These are phyloP conservation scores for Triops cancriformis DNA, from an alignment of 1,140 invertebrate genomes.

Conservation along the genomic window DNA sequence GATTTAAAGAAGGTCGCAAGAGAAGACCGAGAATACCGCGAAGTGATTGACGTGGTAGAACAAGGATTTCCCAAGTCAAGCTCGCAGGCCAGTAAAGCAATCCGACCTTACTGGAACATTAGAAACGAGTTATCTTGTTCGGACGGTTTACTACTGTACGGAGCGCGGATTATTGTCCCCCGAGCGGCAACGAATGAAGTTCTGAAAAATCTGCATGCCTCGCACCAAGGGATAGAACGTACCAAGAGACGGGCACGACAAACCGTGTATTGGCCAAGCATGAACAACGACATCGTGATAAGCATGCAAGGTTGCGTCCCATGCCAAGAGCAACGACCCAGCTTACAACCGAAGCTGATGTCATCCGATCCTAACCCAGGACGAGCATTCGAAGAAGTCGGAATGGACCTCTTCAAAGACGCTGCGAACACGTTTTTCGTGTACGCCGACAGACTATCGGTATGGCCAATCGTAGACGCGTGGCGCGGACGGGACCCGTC, in stretches of 20 bases:
- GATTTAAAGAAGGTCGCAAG: too few relatives aligned
- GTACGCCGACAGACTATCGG: slow-evolving; percentile 28
- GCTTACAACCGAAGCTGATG: slow-evolving; percentile 39
- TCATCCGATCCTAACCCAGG: slow-evolving; percentile 34
- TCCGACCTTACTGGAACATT: slow-evolving; percentile 34
- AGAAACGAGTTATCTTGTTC: slow-evolving; percentile 35
- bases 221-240: slow-evolving; percentile 42
- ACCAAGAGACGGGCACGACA: slow-evolving; percentile 37
- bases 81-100: neutral
- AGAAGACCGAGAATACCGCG: too few relatives aligned
- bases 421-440: slow-evolving; percentile 18
- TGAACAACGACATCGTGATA: too few relatives aligned
- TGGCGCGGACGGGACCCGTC: too few relatives aligned
- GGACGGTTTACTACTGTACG: slow-evolving; percentile 38
- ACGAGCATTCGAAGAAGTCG: slow-evolving; percentile 35
- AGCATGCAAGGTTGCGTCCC: too few relatives aligned
- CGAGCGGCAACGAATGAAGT: slow-evolving; percentile 35
- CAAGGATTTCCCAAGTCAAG: neutral
- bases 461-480: too few relatives aligned
- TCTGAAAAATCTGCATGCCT: slow-evolving; percentile 38
- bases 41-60: neutral
- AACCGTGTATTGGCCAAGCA: too few relatives aligned
- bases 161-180: slow-evolving; percentile 38
- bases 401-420: slow-evolving; percentile 36
- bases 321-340: too few relatives aligned